Percentiles rank a stretch among this genome's conserved stretches.
These are phyloP conservation scores for Eupithecia insigniata DNA, from an alignment of 2,888 invertebrate species.

Conservation along the genomic window DNA sequence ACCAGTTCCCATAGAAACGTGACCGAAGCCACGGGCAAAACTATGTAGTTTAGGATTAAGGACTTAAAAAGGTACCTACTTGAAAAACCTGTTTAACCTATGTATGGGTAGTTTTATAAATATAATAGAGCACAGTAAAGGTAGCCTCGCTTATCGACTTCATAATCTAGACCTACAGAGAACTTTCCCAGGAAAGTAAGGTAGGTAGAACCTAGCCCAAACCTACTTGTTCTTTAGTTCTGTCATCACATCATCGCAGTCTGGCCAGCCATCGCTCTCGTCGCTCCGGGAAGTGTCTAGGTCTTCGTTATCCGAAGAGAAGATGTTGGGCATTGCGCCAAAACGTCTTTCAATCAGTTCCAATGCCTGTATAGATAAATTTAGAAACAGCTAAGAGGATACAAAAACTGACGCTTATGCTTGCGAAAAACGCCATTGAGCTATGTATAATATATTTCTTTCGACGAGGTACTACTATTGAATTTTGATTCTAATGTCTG, in stretches of 20 bases:
- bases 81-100: not conserved
- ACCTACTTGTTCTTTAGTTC: conserved; percentile 81
- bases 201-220: not conserved
- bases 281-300: conserved; percentile 66
- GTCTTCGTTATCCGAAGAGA: conserved; percentile 77
- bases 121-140: not conserved
- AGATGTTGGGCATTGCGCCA: conserved; percentile 87
- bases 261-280: conserved; percentile 71
- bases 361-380: conserved; percentile 86
- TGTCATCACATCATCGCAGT: conserved; percentile 85
- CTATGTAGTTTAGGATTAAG: no score
- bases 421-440: no score
- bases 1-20: no score
- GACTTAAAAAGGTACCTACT: no score
- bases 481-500: no score
- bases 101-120: not conserved
- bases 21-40: no score
- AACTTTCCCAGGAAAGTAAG: not conserved
- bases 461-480: not conserved
- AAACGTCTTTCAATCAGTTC: conserved; percentile 92
- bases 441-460: not conserved
- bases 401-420: not conserved
- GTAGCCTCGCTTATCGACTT: not conserved
- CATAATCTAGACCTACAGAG: not conserved
- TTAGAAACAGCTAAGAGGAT: not conserved